A percentile compares a stretch with the other conserved stretches of the same genome.
phyloP scores from a whole-genome alignment of 2,113 vertebrate genomes.

The Acrocephalus kingi region DNA sequence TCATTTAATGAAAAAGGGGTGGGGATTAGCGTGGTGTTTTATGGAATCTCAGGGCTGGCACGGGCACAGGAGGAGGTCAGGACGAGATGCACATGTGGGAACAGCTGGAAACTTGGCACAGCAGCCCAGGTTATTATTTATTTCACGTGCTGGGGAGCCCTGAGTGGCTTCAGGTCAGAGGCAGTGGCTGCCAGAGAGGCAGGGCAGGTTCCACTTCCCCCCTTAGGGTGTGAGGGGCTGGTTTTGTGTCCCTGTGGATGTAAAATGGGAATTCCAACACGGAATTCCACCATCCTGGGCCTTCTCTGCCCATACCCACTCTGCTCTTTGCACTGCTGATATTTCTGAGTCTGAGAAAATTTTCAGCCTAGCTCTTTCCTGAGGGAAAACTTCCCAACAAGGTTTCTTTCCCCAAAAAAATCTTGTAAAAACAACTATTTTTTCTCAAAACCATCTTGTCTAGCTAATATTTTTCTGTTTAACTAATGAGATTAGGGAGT shows the following conservation, averaged over 20 bases:
- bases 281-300: background rate
- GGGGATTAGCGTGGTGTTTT: slow-evolving; percentile 31
- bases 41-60: slow-evolving; percentile 46
- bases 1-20: too few species aligned
- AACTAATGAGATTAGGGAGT: too few species aligned
- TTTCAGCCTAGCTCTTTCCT: too few species aligned
- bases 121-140: slow-evolving; percentile 18
- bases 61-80: slow-evolving; percentile 26
- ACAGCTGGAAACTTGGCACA: slow-evolving; percentile 58
- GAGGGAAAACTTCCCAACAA: too few species aligned
- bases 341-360: too few species aligned
- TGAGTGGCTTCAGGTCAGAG: background rate
- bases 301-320: background rate
- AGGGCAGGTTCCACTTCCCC: background rate
- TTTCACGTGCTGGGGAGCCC: slow-evolving; percentile 15
- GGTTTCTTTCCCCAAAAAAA: too few species aligned
- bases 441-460: too few species aligned
- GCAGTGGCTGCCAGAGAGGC: background rate
- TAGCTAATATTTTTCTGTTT: too few species aligned
- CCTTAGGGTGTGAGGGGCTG: background rate
- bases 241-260: fast-evolving
- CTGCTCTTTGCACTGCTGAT: background rate
- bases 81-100: slow-evolving; percentile 56
- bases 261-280: fast-evolving
- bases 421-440: too few species aligned